Conservation (phyloP, 2,797 vertebrate species). For the Merluccius polli region DNA sequence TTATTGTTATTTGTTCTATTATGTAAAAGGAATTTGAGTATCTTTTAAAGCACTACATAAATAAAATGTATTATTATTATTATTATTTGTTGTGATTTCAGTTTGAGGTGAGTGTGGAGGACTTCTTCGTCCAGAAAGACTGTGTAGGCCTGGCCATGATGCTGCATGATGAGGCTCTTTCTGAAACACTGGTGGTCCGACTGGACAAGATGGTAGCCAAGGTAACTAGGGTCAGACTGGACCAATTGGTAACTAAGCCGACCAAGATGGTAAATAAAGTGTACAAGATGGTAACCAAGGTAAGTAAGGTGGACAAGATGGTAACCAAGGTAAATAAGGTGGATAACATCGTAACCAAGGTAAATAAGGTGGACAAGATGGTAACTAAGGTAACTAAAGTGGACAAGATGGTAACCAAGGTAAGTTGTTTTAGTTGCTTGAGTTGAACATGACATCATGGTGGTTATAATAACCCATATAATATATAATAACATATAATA, state of each 20-base stretch:
- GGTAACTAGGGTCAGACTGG: no score
- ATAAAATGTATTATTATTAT: no score
- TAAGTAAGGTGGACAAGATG: neutral
- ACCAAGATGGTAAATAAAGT: neutral
- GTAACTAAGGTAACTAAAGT: slow-evolving; percentile 11
- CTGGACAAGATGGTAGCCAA: slow-evolving; percentile 47
- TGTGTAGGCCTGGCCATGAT: slow-evolving; percentile 16
- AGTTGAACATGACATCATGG: neutral
- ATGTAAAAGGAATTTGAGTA: no score
- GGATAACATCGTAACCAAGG: no score
- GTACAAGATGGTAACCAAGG: neutral
- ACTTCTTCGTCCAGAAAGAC: slow-evolving; percentile 19
- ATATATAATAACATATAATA: no score
- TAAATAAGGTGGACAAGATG: slow-evolving; percentile 8
- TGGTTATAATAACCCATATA: neutral
- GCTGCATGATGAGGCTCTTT: slow-evolving; percentile 40
- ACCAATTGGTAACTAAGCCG: neutral
- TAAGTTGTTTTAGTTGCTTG: neutral
- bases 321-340: no score
- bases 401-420: neutral
- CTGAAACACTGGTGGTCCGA: slow-evolving; percentile 19
- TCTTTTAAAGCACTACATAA: no score
- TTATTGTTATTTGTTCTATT: no score
- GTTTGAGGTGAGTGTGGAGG: neutral
- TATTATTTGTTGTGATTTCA: no score